Conservation (phyloP, 2,888 invertebrate genomes). For the Drosophila lacicola region DNA sequence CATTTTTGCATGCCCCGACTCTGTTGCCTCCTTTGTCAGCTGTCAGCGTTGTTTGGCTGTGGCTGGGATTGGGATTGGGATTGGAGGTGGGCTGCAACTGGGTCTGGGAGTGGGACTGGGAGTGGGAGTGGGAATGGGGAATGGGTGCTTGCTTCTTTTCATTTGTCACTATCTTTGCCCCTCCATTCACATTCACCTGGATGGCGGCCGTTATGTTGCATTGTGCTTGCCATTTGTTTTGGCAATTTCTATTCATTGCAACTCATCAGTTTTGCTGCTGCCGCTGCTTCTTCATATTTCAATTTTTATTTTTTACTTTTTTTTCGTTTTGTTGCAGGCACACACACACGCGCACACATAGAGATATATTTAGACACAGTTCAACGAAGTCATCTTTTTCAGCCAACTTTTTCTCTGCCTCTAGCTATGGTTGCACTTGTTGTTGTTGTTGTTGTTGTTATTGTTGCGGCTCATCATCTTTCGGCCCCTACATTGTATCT, state of each 20-base stretch:
- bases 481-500: conserved; percentile 31
- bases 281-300: conserved; percentile 38
- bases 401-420: conserved; percentile 17
- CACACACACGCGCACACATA: conserved; percentile 14
- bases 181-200: conserved; percentile 26
- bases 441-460: conserved; percentile 18
- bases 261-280: conserved; percentile 47
- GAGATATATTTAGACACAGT: conserved; percentile 6
- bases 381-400: conserved; percentile 13
- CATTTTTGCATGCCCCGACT: conserved; percentile 1
- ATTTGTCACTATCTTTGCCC: conserved; percentile 19
- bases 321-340: background rate
- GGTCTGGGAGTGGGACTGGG: background rate
- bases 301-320: conserved; percentile 24
- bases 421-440: conserved; percentile 22
- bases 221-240: conserved; percentile 48
- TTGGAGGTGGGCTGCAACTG: background rate
- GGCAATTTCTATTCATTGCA: conserved; percentile 59
- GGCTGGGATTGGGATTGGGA: background rate
- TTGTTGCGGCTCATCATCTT: conserved; percentile 64
- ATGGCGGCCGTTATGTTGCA: conserved; percentile 25
- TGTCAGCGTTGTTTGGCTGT: conserved; percentile 29
- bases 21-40: conserved; percentile 37
- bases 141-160: conserved; percentile 3
- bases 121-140: background rate